These are phyloP conservation scores for Drosophila bifasciata DNA, from an alignment of 1,140 invertebrate genomes.

Conservation along the genomic window DNA sequence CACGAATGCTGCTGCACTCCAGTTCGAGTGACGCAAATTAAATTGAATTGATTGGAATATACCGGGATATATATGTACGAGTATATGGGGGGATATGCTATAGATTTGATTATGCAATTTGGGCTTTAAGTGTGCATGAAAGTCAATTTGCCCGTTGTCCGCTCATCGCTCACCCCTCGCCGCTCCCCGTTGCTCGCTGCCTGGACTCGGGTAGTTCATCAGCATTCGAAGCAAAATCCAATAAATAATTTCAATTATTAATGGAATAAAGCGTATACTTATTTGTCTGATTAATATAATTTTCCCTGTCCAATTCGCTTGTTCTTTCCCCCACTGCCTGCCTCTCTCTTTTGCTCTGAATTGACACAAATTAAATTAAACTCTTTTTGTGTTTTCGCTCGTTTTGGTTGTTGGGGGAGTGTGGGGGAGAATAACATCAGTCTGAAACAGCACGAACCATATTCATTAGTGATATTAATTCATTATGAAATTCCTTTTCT, in stretches of 20 bases:
- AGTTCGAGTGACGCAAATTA: constrained; percentile 26
- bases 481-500: constrained; percentile 50
- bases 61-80: too few relatives aligned
- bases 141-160: constrained; percentile 52
- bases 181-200: background rate
- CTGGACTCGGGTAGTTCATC: constrained; percentile 2
- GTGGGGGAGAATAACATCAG: constrained; percentile 22
- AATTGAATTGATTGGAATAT: constrained; percentile 20
- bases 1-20: constrained; percentile 5
- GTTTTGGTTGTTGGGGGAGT: constrained; percentile 5
- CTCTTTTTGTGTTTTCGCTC: constrained; percentile 31
- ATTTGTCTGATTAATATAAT: constrained; percentile 61
- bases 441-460: constrained; percentile 21
- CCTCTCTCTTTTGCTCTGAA: constrained; percentile 14
- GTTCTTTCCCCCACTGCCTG: constrained; percentile 24
- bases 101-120: constrained; percentile 43
- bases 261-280: constrained; percentile 34
- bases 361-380: constrained; percentile 74
- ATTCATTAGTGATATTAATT: constrained; percentile 76
- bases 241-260: constrained; percentile 48
- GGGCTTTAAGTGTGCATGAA: constrained; percentile 20
- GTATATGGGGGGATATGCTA: constrained; percentile 9
- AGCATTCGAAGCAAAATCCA: constrained; percentile 3
- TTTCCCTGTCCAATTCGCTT: constrained; percentile 34
- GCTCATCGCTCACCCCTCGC: too few relatives aligned